phyloP scores from a whole-genome alignment of 2,113 vertebrate genomes.

The Triplophysa tibetana region DNA sequence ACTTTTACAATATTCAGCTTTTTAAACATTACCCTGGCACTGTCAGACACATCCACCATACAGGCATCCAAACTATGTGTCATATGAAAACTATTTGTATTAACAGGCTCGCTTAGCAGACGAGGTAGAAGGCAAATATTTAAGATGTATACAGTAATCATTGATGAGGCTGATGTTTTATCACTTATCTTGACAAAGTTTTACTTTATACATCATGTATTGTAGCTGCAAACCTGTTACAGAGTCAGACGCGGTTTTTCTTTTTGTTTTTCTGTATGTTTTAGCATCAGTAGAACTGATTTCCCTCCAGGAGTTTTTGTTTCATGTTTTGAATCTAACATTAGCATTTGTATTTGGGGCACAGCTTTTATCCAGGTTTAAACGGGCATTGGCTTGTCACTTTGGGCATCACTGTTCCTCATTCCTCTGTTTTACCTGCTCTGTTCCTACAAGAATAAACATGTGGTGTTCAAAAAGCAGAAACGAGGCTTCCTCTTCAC shows the following conservation, averaged over 20 bases:
- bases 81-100: not conserved
- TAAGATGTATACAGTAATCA: no score
- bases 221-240: not conserved
- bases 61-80: not conserved
- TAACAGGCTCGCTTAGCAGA: no score
- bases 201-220: not conserved
- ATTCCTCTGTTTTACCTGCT: constrained; percentile 47
- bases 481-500: constrained; percentile 46
- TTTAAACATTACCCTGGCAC: no score
- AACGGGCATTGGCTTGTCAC: not conserved
- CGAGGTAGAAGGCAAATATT: no score
- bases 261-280: not conserved
- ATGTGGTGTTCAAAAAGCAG: not conserved
- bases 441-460: constrained; percentile 24
- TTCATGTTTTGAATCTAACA: not conserved
- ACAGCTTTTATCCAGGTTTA: not conserved
- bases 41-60: no score
- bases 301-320: not conserved
- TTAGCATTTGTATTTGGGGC: not conserved
- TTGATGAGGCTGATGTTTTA: no score
- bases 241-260: not conserved
- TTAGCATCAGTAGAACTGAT: not conserved
- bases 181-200: no score
- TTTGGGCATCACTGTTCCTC: constrained; percentile 47
- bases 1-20: not conserved